Evolutionary conservation across 2,888 invertebrate genomes (phyloP).

Genomic region (Drosophila subsilvestris): DNA sequence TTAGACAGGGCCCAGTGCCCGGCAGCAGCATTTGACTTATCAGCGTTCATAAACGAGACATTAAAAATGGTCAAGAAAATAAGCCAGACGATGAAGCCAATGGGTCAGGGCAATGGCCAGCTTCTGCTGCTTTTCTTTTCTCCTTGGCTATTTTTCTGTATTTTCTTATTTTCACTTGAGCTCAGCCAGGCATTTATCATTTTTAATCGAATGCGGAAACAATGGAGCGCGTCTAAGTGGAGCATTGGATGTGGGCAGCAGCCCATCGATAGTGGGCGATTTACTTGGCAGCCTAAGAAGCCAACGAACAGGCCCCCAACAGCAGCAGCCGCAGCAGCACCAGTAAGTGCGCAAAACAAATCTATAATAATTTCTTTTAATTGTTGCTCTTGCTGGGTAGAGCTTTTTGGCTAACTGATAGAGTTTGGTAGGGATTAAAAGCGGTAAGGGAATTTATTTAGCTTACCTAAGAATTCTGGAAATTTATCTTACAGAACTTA

Average conservation of each 20-base stretch:
- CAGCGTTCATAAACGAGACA: slow-evolving; percentile 71
- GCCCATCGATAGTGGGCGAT: slow-evolving; percentile 56
- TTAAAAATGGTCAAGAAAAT: slow-evolving; percentile 70
- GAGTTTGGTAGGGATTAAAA: slow-evolving; percentile 10
- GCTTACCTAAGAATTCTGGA: not conserved
- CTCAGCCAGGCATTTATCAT: slow-evolving; percentile 76
- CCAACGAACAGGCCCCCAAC: slow-evolving; percentile 41
- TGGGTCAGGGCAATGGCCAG: slow-evolving; percentile 1
- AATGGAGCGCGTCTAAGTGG: slow-evolving; percentile 80
- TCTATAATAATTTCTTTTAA: slow-evolving; percentile 77
- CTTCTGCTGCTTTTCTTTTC: slow-evolving; percentile 22
- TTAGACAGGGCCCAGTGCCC: slow-evolving; percentile 30
- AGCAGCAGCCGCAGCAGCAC: slow-evolving; percentile 24
- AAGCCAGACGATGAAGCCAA: slow-evolving; percentile 21
- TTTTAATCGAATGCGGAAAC: slow-evolving; percentile 80
- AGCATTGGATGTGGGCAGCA: slow-evolving; percentile 55
- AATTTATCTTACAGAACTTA: not conserved
- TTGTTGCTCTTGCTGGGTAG: slow-evolving; percentile 53
- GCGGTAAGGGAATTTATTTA: not conserved
- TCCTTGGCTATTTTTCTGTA: slow-evolving; percentile 12
- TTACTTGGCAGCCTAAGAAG: slow-evolving; percentile 48
- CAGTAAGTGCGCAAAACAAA: slow-evolving; percentile 61
- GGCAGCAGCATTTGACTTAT: slow-evolving; percentile 62
- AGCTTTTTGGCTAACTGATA: slow-evolving; percentile 4
- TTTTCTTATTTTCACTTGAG: slow-evolving; percentile 64